A percentile compares a stretch with the other conserved stretches of the same genome.
Evolutionary conservation across 2,113 vertebrate species (phyloP).

Genomic region (Sorex araneus): DNA sequence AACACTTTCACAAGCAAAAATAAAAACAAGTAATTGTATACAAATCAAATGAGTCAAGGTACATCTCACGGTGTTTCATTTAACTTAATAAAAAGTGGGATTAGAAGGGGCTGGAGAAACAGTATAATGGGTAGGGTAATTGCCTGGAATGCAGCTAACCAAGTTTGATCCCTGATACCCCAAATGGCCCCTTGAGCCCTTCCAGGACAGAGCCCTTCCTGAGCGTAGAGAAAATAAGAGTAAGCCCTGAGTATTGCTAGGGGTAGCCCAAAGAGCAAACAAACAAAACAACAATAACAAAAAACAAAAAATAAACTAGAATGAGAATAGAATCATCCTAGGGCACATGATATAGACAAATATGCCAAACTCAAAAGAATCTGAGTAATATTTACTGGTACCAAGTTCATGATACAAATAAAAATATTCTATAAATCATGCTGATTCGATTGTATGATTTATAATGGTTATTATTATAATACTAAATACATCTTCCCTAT

Average conservation of each 20-base stretch:
- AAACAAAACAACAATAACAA: too few relatives aligned
- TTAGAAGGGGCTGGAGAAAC: too few relatives aligned
- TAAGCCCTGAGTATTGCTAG: too few relatives aligned
- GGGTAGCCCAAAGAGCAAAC: neutral
- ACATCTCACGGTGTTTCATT: neutral
- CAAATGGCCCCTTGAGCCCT: too few relatives aligned
- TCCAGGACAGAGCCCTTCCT: too few relatives aligned
- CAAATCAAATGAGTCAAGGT: neutral
- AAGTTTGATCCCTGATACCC: too few relatives aligned
- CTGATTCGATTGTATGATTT: neutral
- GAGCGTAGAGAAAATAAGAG: too few relatives aligned
- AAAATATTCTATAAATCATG: neutral
- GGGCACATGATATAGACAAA: neutral
- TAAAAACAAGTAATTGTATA: neutral
- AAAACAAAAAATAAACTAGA: neutral
- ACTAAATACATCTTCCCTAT: conserved; percentile 16
- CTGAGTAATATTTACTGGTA: neutral
- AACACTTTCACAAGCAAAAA: too few relatives aligned
- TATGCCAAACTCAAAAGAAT: neutral
- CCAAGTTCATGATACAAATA: neutral
- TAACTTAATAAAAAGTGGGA: neutral
- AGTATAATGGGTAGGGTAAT: too few relatives aligned
- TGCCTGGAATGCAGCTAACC: too few relatives aligned
- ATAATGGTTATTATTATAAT: neutral
- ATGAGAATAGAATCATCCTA: neutral